phyloP scores from a whole-genome alignment of 2,113 vertebrate species.

The Otis tarda region DNA sequence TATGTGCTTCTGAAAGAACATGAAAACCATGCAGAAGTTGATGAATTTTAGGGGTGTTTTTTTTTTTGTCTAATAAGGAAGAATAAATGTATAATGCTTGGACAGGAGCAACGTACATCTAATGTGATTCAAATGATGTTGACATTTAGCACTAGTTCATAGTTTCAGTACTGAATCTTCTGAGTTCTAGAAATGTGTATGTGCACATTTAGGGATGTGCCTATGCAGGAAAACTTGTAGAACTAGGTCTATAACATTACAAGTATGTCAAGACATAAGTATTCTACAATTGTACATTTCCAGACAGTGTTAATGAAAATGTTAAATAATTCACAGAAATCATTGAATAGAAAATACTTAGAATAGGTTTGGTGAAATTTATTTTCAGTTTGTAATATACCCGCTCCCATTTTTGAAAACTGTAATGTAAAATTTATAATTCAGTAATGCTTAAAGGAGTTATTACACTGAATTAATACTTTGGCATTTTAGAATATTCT shows the following conservation, averaged over 20 bases:
- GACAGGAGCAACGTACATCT: neutral
- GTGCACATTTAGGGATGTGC: neutral
- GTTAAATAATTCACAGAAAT: constrained; percentile 54
- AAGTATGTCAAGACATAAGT: neutral
- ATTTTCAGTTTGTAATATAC: constrained; percentile 14
- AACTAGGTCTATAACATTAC: neutral
- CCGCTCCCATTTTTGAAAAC: neutral
- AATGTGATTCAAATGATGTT: neutral
- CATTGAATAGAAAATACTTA: constrained; percentile 21
- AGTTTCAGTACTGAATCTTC: neutral
- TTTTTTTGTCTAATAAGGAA: neutral
- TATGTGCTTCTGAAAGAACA: neutral
- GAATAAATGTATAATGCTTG: neutral
- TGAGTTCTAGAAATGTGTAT: neutral
- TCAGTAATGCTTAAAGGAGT: constrained; percentile 18
- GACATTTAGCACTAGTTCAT: neutral
- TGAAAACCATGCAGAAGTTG: neutral
- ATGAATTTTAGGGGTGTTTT: neutral
- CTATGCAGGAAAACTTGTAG: neutral
- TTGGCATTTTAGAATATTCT: neutral
- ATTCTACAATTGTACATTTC: neutral
- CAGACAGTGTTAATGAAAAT: constrained; percentile 35
- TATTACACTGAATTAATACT: constrained; percentile 40
- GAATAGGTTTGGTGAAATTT: constrained; percentile 30
- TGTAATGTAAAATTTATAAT: constrained; percentile 53